These are phyloP conservation scores for Caradrina kadenii DNA, from an alignment of 2,888 invertebrate species.

Conservation along the genomic window DNA sequence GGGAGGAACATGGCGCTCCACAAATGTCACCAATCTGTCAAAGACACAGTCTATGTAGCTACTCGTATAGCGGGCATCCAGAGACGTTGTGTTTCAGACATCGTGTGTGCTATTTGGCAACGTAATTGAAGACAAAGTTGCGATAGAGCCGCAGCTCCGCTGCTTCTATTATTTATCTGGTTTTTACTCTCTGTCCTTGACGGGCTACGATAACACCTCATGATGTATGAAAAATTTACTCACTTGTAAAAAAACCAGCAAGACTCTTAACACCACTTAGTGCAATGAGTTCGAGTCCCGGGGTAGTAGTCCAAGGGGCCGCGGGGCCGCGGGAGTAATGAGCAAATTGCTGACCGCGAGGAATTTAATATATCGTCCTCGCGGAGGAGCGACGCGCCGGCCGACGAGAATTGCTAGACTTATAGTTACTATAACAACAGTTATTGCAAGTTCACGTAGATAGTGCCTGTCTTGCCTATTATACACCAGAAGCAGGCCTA, in stretches of 20 bases:
- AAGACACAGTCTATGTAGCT: not conserved
- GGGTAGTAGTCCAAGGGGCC: conserved; percentile 8
- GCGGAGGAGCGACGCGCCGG: not conserved
- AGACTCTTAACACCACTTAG: not conserved
- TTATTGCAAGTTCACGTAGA: no score
- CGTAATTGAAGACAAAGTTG: not conserved
- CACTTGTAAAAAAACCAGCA: no score
- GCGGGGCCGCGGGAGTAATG: conserved; percentile 57
- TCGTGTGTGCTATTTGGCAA: not conserved
- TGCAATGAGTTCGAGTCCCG: not conserved
- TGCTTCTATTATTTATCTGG: not conserved
- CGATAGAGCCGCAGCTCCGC: not conserved
- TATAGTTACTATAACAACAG: no score
- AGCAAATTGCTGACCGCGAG: conserved; percentile 67
- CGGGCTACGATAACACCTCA: no score
- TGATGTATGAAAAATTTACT: no score
- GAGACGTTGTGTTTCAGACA: not conserved
- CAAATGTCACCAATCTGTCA: conserved; percentile 54
- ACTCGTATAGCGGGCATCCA: conserved; percentile 10
- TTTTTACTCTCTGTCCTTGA: not conserved
- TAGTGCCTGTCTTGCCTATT: no score
- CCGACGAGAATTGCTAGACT: no score
- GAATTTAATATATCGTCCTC: conserved; percentile 70
- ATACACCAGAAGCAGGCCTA: no score
- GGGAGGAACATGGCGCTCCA: no score